Base-by-base conservation (phyloP, 2,888 invertebrate genomes). In the Meandrusa payeni region DNA sequence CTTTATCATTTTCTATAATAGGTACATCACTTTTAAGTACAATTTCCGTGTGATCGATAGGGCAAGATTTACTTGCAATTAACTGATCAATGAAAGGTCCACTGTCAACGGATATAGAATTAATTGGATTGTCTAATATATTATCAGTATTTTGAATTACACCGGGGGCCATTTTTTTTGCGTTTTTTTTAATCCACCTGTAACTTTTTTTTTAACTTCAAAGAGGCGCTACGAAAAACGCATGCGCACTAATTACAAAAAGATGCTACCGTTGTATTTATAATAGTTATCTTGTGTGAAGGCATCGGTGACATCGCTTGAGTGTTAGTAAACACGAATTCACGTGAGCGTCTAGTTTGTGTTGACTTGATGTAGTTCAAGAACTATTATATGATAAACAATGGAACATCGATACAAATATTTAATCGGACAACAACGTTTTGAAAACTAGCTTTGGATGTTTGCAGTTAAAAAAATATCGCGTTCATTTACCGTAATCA, bases 161-260 rank as follows among this genome's bases (percentile, higher is more conserved):
- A 53, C 76, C 83, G 24, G 85, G 83, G 13, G 83, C 76, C 83
- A 86, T 86, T 55, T 54, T 67, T 20, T 15, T 19, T 20, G 22
- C 5, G 2, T 5, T 34, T 44, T 24, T 22, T 17, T 17, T 27
- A 34, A 34, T 24, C 39, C 42, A 41, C 40, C 41, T 42, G 41
- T 24, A 49, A 29, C 47, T 29, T 48, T 47, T 47, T 50, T 46
- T 10, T 33, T 17, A 45, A 45, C 47, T 46, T n/a, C n/a, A 55
- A 59, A 58, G 62, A 69, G 65, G 53, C 69, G 57, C 58, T 52
- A 63, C 66, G 67, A 63, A 51, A 54, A 52, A 49, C 69, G 68
- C 66, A 60, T 46, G 60, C 74, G 63, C 64, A 81, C 82, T 81
- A 74, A 65, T 57, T 58, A 51, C 47, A 47, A 51, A 48, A 61